Evolutionary conservation across 2,113 vertebrate species (phyloP), one percentile per base, ranked within the genome.

Genomic region (Elachura formosa): DNA sequence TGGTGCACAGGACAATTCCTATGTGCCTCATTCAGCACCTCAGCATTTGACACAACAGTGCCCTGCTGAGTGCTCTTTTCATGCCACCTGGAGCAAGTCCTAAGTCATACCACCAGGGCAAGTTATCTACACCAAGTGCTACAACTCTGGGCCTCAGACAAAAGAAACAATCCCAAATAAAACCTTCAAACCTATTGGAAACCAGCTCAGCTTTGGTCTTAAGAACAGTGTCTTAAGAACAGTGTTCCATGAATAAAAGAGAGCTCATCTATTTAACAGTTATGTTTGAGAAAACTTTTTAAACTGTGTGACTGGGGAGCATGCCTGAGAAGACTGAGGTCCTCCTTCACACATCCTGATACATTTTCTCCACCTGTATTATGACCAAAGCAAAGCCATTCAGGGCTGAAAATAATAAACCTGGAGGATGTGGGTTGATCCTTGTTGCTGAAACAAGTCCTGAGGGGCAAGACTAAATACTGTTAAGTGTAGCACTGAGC

Each of bases 261-360:
- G 14, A 77, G n/a, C 5, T 84, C 31, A 69, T 33, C 36, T 74
- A 19, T 66, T 78, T 64, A 68, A 71, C 45, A 66, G 22, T 8
- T 56, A 2, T 19, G 21, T 40, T 69, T 61, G 16, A 29, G 28
- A 77, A 74, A 73, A 22, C 2, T 54, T n/a, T 28, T 18, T 26
- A 61, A 93, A 61, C 11, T 61, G 17, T n/a, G 31, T 36, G n/a
- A 34, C 7, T 66, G 41, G 5, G 45, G 19, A 66, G 9, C 0
- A 0, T 11, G 23, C 14, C 12, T 0, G 2, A 51, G 40, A 46
- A 43, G 46, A 62, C 1, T 41, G 43, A 68, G 13, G 29, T 68
- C 26, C 34, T 28, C 25, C 29, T 54, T 87, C 59, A 68, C 15
- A 26, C 14, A 83, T 38, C 38, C 8, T 12, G 31, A 3, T 52